phyloP scores from a whole-genome alignment of 2,113 vertebrate species.

The Hemiscyllium ocellatum region DNA sequence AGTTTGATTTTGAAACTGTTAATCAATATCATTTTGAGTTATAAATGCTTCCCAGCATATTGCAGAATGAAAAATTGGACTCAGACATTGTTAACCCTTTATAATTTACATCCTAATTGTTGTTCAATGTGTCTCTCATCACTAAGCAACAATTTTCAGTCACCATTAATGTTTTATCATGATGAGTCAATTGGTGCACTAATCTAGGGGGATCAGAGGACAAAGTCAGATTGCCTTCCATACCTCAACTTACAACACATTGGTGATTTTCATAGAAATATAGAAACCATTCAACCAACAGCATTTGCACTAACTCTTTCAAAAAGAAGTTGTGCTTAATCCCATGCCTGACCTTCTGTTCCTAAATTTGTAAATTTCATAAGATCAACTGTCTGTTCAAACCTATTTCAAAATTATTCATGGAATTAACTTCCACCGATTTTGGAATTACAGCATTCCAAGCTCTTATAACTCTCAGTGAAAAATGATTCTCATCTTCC shows the following conservation, averaged over 20 bases:
- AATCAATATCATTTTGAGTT: constrained; percentile 26
- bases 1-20: constrained; percentile 38
- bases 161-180: not conserved
- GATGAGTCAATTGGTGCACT: not conserved
- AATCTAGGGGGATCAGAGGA: not conserved
- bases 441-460: not conserved
- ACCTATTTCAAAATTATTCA: not conserved
- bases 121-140: not conserved
- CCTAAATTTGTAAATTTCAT: not conserved
- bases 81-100: not conserved
- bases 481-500: not conserved
- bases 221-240: not conserved
- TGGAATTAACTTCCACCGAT: not conserved
- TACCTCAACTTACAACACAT: not conserved
- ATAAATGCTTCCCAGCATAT: constrained; percentile 24
- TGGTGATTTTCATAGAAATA: not conserved
- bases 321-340: not conserved
- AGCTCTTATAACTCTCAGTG: not conserved
- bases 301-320: not conserved
- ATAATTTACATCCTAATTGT: constrained; percentile 19
- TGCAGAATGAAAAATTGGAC: not conserved
- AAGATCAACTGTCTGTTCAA: not conserved
- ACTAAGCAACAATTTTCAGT: not conserved
- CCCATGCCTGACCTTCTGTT: not conserved
- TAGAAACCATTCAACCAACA: not conserved